Evolutionary conservation across 2,888 invertebrate genomes (phyloP), one percentile per base, ranked within the genome.

Genomic region (Notodonta dromedarius): DNA sequence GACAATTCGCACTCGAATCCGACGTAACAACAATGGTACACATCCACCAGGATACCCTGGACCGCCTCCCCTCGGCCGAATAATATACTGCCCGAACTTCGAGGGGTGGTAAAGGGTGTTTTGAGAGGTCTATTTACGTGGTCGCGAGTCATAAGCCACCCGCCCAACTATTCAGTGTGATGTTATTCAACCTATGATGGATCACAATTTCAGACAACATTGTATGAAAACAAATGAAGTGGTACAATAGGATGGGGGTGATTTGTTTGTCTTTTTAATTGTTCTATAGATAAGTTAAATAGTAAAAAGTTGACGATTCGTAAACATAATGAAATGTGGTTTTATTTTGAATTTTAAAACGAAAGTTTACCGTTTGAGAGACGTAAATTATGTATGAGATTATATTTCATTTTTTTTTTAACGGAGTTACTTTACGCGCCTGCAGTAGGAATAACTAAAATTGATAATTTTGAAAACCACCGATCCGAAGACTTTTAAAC

Each of bases 1-100:
- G 90, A 91, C 90, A 90, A 90, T 90, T 89, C 89, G 86, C 89
- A 89, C 89, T 90, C 86, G 83, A 87, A 89, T 87, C 85, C 83
- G 81, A 87, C 83, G 85, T 80, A 83, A 83, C 82, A 85, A 90
- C 90, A 90, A 90, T 89, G 83, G 86, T 80, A 73, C 67, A 66
- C 69, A 67, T 77, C 75, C 76, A 80, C 90, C 90, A 86, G 62
- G 60, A 66, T 78, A 78, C 57, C 56, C 59, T 73, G 87, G 76
- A 59, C 84, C 70, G 62, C 70, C 66, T 71, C 80, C 76, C 81
- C 75, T 74, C 77, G 73, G 70, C 64, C 70, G 59, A 57, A 70
- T 69, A 67, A 77, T 77, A 79, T 71, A 69, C 67, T 62, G 62
- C 51, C 62, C 63, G 71, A 74, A 64, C 72, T 53, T 59, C 61